Percentiles rank a stretch among this genome's conserved stretches.
Conservation (phyloP, 1,140 invertebrate species). For the Subanguina moxae region DNA sequence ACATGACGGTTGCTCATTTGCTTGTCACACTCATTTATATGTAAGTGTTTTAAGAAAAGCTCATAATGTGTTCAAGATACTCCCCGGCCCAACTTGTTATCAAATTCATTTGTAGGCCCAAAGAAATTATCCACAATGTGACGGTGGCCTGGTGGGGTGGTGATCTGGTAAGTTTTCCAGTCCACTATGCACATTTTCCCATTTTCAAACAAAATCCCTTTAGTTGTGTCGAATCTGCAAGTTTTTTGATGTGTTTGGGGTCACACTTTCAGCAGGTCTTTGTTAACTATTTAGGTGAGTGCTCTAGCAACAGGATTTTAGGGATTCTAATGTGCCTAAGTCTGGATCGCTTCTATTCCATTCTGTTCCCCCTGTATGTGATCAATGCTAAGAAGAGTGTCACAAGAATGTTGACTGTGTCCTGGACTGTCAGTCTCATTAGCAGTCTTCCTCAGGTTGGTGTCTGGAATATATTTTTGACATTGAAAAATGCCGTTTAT, state of each 20-base stretch:
- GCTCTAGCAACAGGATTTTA: neutral
- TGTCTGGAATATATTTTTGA: too few relatives aligned
- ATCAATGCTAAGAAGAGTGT: slow-evolving; percentile 53
- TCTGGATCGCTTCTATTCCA: slow-evolving; percentile 56
- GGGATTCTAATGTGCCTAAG: slow-evolving; percentile 53
- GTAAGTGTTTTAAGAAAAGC: too few relatives aligned
- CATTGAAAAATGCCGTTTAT: too few relatives aligned
- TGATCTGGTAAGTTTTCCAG: slow-evolving; percentile 41
- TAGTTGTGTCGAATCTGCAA: slow-evolving; percentile 57
- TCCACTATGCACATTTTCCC: neutral
- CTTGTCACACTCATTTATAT: slow-evolving; percentile 44
- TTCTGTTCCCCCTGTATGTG: slow-evolving; percentile 54
- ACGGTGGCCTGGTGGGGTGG: slow-evolving; percentile 55
- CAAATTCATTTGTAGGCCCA: slow-evolving; percentile 46
- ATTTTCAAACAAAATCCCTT: slow-evolving; percentile 9
- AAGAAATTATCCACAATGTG: slow-evolving; percentile 55
- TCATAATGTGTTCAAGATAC: too few relatives aligned
- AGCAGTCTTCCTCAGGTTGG: slow-evolving; percentile 76
- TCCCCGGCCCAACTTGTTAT: slow-evolving; percentile 53
- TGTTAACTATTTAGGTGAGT: slow-evolving; percentile 9
- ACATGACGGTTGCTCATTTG: slow-evolving; percentile 59
- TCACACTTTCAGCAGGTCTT: slow-evolving; percentile 41
- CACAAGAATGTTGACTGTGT: slow-evolving; percentile 67
- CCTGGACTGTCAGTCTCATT: slow-evolving; percentile 73
- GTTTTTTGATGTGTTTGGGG: slow-evolving; percentile 58